phyloP scores from a whole-genome alignment of 2,113 vertebrate genomes.

The Lynx canadensis region DNA sequence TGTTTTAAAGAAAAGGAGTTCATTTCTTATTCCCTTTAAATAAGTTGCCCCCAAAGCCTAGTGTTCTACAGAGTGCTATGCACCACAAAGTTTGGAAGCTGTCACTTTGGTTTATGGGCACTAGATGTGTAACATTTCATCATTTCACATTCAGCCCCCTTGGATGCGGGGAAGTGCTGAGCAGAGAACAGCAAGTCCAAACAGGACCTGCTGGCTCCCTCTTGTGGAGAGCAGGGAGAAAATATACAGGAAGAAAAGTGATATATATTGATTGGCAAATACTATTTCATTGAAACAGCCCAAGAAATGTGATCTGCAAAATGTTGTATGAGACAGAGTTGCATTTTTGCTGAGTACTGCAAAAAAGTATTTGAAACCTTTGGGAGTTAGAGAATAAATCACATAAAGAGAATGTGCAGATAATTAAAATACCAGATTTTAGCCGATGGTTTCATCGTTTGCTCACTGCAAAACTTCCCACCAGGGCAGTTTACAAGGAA shows the following conservation, averaged over 20 bases:
- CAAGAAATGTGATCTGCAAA: background rate
- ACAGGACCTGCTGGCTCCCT: conserved; percentile 40
- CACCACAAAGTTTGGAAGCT: background rate
- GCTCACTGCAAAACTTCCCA: background rate
- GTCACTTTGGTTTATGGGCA: fast-evolving
- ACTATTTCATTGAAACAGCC: background rate
- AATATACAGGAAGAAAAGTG: background rate
- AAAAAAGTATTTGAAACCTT: background rate
- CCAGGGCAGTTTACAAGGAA: background rate
- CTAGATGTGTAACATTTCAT: background rate
- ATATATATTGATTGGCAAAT: fast-evolving
- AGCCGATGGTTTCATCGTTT: background rate
- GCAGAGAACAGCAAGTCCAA: background rate
- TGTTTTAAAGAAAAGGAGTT: background rate
- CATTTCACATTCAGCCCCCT: no score
- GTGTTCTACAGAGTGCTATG: background rate
- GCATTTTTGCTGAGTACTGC: background rate
- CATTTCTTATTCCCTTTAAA: background rate
- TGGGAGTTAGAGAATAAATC: background rate
- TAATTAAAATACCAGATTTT: background rate
- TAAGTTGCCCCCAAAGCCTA: background rate
- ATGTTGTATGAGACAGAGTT: background rate
- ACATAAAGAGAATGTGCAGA: background rate
- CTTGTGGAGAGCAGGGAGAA: conserved; percentile 37
- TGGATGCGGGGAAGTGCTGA: fast-evolving